Evolutionary conservation across 1,140 invertebrate species (phyloP).

Genomic region (Rhopalosiphum maidis): DNA sequence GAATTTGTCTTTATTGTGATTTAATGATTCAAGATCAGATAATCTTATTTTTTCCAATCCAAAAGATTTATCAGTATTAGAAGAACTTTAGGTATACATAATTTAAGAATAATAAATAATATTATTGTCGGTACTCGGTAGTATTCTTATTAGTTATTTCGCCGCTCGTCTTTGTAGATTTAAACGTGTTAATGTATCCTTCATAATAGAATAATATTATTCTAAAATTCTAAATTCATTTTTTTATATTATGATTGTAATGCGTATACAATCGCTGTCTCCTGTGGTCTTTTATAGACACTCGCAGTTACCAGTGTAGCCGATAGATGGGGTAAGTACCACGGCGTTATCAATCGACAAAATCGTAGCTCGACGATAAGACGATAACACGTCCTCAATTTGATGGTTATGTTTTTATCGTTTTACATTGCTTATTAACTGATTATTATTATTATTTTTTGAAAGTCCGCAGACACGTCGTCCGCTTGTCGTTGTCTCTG

Average conservation of each 20-base stretch:
- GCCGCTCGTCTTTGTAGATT: no score
- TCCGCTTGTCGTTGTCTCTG: background rate
- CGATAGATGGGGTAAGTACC: background rate
- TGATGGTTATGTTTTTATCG: constrained; percentile 39
- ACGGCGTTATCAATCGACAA: background rate
- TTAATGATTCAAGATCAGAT: no score
- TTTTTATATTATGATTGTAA: background rate
- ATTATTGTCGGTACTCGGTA: no score
- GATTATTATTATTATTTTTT: background rate
- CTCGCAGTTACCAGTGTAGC: background rate
- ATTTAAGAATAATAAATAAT: no score
- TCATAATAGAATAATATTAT: no score
- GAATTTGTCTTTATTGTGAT: no score
- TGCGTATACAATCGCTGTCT: background rate
- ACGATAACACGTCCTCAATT: background rate
- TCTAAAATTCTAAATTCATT: no score
- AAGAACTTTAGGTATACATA: no score
- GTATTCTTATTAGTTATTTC: no score
- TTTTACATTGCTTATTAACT: background rate
- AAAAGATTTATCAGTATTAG: no score
- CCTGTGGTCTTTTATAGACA: background rate
- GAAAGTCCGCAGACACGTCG: background rate
- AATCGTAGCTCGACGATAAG: background rate
- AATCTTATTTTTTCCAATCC: no score
- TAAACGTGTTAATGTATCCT: no score